A percentile compares a stretch with the other conserved stretches of the same genome.
phyloP scores from a whole-genome alignment of 2,113 vertebrate genomes.

The Sinocyclocheilus grahami region DNA sequence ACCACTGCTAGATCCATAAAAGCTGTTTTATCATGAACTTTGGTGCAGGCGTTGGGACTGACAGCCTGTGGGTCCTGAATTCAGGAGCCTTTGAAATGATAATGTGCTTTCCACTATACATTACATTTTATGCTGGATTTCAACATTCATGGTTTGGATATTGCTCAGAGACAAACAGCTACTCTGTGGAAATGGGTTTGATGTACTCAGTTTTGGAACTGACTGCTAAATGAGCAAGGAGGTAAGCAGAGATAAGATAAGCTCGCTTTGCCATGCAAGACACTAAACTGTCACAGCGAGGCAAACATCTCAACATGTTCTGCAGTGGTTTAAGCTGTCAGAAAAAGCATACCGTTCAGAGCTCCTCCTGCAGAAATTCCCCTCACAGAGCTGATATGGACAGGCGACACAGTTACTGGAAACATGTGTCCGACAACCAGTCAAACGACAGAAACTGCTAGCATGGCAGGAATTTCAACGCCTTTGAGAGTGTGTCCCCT shows the following conservation, averaged over 20 bases:
- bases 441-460: constrained; percentile 38
- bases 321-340: background rate
- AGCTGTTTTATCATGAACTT: background rate
- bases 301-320: constrained; percentile 19
- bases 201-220: constrained; percentile 42
- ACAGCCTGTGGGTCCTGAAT: constrained; percentile 48
- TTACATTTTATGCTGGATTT: constrained; percentile 46
- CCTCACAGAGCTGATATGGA: too few species aligned
- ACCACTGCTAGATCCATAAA: background rate
- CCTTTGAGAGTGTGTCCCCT: background rate
- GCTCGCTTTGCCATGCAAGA: constrained; percentile 16
- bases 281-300: constrained; percentile 45
- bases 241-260: constrained; percentile 48
- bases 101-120: constrained; percentile 49
- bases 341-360: background rate
- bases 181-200: constrained; percentile 50
- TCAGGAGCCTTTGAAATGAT: constrained; percentile 54
- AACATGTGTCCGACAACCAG: constrained; percentile 33
- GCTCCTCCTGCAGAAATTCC: background rate
- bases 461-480: background rate
- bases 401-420: constrained; percentile 11
- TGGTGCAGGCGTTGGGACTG: constrained; percentile 21
- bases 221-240: constrained; percentile 44
- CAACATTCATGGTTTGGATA: constrained; percentile 40
- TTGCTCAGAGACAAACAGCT: constrained; percentile 52